Evolutionary conservation across 2,113 vertebrate species (phyloP), one percentile per base, ranked within the genome.

Genomic region (Salminus brasiliensis): DNA sequence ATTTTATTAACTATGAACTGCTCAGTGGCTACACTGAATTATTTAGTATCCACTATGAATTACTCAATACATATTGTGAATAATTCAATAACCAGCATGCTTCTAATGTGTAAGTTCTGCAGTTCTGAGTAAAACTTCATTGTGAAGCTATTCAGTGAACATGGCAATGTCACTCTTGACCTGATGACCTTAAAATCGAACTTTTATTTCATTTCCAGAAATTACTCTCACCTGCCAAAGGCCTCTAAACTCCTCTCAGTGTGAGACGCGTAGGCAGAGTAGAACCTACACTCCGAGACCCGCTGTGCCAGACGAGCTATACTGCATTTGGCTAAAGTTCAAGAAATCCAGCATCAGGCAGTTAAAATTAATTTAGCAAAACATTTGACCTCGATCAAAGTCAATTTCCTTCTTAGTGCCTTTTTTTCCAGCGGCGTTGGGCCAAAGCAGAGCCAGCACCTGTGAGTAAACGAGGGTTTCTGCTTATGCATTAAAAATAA

Each of bases 321-420:
- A 72, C 85, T 41, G 78, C 5, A 41, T 84, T 68, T 82, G 81
- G 72, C 49, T 3, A 32, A 8, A 34, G 70, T 76, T 57, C 1
- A 57, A 76, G 59, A 10, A 21, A 75, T 74, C 72, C 39, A 59
- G 84, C 76, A 67, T 59, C 76, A 75, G 80, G 73, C 71, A 60
- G 71, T 88, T 85, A 88, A 87, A 88, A 87, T 86, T 72, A 45
- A 45, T 45, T 45, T 45, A 83, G 74, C 83, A 79, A 88, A 88
- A 86, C 80, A 88, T 88, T 89, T 88, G 39, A 88, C 87, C 79
- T 82, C 76, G 78, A 88, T 85, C 72, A n/a, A n/a, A n/a, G n/a
- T n/a, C n/a, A n/a, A n/a, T n/a, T n/a, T n/a, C n/a, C n/a, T n/a
- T n/a, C n/a, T n/a, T n/a, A n/a, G n/a, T n/a, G n/a, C n/a, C n/a